Evolutionary conservation across 1,140 invertebrate species (phyloP).

Genomic region (Drosophila seguyi): DNA sequence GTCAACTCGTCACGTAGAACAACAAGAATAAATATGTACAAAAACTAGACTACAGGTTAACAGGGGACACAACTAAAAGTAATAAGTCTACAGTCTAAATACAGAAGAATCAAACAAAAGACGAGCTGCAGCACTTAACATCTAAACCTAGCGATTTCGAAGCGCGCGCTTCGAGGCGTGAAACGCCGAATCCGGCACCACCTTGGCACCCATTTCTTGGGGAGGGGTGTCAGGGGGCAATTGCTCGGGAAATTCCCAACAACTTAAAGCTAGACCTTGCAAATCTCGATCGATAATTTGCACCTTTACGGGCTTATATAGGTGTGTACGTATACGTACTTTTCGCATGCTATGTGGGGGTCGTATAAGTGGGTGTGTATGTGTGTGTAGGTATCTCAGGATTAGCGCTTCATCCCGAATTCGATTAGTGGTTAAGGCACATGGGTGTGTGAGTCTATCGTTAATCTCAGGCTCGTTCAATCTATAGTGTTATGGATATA

Average conservation of each 20-base stretch:
- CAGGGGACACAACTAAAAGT: constrained; percentile 48
- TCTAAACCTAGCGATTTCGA: constrained; percentile 34
- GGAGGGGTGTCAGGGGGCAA: constrained; percentile 47
- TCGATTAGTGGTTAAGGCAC: constrained; percentile 79
- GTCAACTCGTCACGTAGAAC: constrained; percentile 50
- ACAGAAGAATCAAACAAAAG: constrained; percentile 55
- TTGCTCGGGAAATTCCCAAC: constrained; percentile 66
- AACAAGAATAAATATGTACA: constrained; percentile 83
- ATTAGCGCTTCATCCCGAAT: constrained; percentile 62
- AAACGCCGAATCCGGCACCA: constrained; percentile 63
- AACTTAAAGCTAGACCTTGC: constrained; percentile 69
- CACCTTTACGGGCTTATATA: constrained; percentile 41
- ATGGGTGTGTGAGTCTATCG: constrained; percentile 70
- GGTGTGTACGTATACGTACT: constrained; percentile 47
- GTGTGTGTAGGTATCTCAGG: constrained; percentile 52
- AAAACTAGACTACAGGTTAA: constrained; percentile 65
- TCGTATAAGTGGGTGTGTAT: constrained; percentile 54
- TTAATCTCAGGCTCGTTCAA: constrained; percentile 74
- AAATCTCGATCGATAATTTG: constrained; percentile 61
- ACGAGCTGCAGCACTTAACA: constrained; percentile 73
- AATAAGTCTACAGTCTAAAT: constrained; percentile 47
- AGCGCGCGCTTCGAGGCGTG: constrained; percentile 61
- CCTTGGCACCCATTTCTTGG: constrained; percentile 64
- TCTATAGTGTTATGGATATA: constrained; percentile 24
- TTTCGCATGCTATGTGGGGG: constrained; percentile 65